Conservation (phyloP, 2,888 invertebrate genomes). For the Drosophila cognata region DNA sequence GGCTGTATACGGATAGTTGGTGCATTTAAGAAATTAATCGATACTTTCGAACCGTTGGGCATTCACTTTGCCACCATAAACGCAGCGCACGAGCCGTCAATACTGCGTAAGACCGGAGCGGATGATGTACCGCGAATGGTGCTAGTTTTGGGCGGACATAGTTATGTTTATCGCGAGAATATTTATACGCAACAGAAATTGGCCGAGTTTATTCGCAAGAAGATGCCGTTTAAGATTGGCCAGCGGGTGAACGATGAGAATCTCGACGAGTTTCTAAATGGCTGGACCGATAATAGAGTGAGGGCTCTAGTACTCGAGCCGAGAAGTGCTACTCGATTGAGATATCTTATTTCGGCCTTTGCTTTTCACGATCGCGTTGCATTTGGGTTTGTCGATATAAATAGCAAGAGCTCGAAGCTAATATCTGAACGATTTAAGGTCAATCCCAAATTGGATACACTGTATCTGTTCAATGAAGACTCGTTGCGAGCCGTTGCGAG, state of each 20-base stretch:
- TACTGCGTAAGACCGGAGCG: constrained; percentile 92
- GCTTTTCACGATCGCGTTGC: constrained; percentile 93
- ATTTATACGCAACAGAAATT: constrained; percentile 92
- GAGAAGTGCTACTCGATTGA: constrained; percentile 90
- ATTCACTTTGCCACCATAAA: constrained; percentile 93
- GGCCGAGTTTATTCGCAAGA: constrained; percentile 93
- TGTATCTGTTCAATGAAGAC: constrained; percentile 96
- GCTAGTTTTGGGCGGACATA: constrained; percentile 92
- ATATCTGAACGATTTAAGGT: constrained; percentile 90
- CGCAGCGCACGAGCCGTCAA: constrained; percentile 91
- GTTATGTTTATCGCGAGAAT: constrained; percentile 93
- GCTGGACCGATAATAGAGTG: constrained; percentile 96
- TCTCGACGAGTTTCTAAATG: constrained; percentile 91
- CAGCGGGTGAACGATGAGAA: constrained; percentile 89
- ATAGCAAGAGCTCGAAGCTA: constrained; percentile 87
- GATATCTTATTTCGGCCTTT: constrained; percentile 95
- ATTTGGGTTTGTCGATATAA: constrained; percentile 92
- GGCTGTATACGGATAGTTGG: constrained; percentile 95
- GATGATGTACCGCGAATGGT: constrained; percentile 93
- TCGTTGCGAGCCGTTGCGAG: constrained; percentile 92
- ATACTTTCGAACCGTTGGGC: constrained; percentile 94
- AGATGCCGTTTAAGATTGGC: constrained; percentile 93
- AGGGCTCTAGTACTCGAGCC: constrained; percentile 95
- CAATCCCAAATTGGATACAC: constrained; percentile 90
- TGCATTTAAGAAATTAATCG: constrained; percentile 93